Conservation (phyloP, 2,113 vertebrate genomes). For the Oreochromis niloticus region DNA sequence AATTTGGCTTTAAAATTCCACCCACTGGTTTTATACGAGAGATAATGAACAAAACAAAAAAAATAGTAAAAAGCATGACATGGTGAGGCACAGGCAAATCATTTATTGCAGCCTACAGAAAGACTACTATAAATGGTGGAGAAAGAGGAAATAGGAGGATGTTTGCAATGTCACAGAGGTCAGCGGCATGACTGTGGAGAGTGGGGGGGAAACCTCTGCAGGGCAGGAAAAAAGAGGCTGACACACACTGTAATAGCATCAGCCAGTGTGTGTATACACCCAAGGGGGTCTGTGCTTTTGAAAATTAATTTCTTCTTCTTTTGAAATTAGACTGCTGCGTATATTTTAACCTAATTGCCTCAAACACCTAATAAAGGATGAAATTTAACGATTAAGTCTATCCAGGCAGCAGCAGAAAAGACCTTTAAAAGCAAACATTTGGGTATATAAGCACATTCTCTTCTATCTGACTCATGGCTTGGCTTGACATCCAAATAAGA, state of each 20-base stretch:
- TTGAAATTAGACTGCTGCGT: background rate
- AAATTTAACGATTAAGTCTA: background rate
- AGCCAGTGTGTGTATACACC: background rate
- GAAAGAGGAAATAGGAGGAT: background rate
- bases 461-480: background rate
- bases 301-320: background rate
- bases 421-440: background rate
- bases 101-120: background rate
- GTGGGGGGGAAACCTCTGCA: background rate
- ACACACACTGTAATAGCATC: background rate
- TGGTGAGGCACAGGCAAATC: background rate
- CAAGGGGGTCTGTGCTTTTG: background rate
- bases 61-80: background rate
- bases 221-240: background rate
- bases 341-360: background rate
- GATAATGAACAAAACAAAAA: background rate
- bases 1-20: background rate
- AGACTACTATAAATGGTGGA: background rate
- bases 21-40: background rate
- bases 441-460: background rate
- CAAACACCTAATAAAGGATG: background rate
- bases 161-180: slow-evolving; percentile 13
- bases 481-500: background rate
- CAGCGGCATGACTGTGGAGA: background rate
- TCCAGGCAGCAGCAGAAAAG: background rate